Base-by-base conservation (phyloP, 2,797 vertebrate genomes). In the Platalea minor region DNA sequence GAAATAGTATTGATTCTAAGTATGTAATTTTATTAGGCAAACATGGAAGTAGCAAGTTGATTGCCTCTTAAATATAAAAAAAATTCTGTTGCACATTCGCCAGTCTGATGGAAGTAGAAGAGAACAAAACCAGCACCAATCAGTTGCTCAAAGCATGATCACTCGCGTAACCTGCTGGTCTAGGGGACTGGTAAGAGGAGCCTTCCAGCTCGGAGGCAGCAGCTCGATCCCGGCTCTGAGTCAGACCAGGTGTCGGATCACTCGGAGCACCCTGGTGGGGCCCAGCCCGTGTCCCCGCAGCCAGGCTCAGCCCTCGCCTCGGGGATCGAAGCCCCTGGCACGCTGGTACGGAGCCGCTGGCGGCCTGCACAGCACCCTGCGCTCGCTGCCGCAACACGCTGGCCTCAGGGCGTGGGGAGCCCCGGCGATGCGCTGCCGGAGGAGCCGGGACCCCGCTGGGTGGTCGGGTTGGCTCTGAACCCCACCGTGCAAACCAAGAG, bases 1-100 rank as follows among this genome's bases (percentile, higher is more conserved):
- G 95, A 96, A 91, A 19, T 95, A 96, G 84, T 95, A 93, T 92
- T 93, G 85, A 96, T 77, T 85, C 96, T 97, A 86, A 95, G 94
- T 96, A 93, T 94, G 61, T 93, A 94, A 95, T 89, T 83, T 95
- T 84, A 97, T 94, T 92, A 96, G 88, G 95, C 94, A 94, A 91
- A 94, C 21, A 4, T 73, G 46, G 96, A 85, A 95, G 57, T 50
- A 88, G 85, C 86, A 92, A 94, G 80, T 70, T 92, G 87, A 85
- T 67, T 96, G 95, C 92, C 94, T 96, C 82, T 93, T 81, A 74
- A 92, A 90, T 87, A 85, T 48, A 65, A 37, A 72, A 73, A 53
- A 82, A 18, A 43, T 45, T 77, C 89, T 94, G 82, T 95, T 91
- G 82, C 88, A 72, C 93, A 81, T 93, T 89, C 0, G 0, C 93